These are phyloP conservation scores for Halcyon smyrnensis DNA, from an alignment of 2,797 vertebrate genomes.

Conservation along the genomic window DNA sequence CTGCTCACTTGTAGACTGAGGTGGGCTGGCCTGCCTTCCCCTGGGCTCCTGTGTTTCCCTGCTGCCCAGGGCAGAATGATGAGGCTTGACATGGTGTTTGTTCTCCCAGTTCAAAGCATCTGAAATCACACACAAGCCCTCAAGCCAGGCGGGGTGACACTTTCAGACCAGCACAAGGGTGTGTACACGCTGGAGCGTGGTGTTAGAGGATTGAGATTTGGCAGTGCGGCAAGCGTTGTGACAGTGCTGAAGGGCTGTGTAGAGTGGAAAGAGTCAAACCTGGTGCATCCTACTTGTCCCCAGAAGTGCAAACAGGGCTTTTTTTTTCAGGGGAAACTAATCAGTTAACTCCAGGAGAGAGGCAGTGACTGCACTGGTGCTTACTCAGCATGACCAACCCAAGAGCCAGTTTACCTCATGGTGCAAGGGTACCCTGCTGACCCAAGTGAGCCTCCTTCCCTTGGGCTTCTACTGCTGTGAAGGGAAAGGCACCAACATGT, in stretches of 20 bases:
- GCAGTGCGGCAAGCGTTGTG: accelerated
- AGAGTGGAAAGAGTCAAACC: neutral
- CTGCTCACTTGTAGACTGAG: neutral
- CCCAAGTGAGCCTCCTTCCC: accelerated
- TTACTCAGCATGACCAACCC: neutral
- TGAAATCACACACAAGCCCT: accelerated
- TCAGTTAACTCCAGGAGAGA: neutral
- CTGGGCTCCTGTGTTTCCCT: neutral
- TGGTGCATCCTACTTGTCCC: neutral
- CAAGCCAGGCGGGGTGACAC: neutral
- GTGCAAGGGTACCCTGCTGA: neutral
- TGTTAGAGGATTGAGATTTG: neutral
- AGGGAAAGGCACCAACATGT: neutral
- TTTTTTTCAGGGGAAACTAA: neutral
- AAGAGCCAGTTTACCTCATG: neutral
- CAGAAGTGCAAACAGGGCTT: neutral
- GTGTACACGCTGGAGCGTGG: accelerated
- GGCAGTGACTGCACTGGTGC: neutral
- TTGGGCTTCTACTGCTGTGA: neutral
- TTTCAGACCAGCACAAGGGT: neutral
- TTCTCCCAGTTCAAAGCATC: neutral
- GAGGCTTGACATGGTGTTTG: accelerated
- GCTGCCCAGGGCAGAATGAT: accelerated
- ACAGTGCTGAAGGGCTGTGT: neutral
- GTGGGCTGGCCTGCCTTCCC: neutral